Evolutionary conservation across 2,888 invertebrate genomes (phyloP), one percentile per base, ranked within the genome.

Genomic region (Eupithecia inturbata): DNA sequence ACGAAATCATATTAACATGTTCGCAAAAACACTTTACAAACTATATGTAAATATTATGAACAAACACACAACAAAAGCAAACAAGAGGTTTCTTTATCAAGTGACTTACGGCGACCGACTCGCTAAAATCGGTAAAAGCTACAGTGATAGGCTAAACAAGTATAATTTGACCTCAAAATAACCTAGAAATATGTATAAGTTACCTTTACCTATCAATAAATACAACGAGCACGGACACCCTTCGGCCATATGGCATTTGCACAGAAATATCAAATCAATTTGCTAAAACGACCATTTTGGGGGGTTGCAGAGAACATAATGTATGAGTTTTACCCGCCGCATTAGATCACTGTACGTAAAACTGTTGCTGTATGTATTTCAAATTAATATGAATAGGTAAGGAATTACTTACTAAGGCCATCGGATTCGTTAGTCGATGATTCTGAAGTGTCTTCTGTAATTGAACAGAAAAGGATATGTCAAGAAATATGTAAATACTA

Each of bases 341-440:
- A 41, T 0, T 41, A 45, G 16, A 16, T 41, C 41, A 2, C 19
- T 41, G 2, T 41, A 45, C 19, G 9, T 45, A 49, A n/a, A 6
- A 49, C 4, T n/a, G 7, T 9, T 49, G n/a, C n/a, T 49, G n/a
- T 7, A n/a, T 10, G 0, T 53, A 53, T 53, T n/a, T 1, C 3
- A 49, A n/a, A 49, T 49, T n/a, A n/a, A 49, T 45, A 19, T 41
- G n/a, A n/a, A 9, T 49, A 45, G 3, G n/a, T n/a, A n/a, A n/a
- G n/a, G n/a, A 0, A 57, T 28, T 64, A 73, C 78, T 69, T 75
- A 78, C 78, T 78, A 33, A 70, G 60, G 16, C 68, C 73, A 26
- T 57, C 71, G 26, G 60, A 66, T 68, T 77, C 79, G 16, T 74
- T 77, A n/a, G 77, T 75, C 64, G 77, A 71, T 0, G 73, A 45